Base-by-base conservation (phyloP, 2,113 vertebrate genomes). In the Bubo blakistoni region DNA sequence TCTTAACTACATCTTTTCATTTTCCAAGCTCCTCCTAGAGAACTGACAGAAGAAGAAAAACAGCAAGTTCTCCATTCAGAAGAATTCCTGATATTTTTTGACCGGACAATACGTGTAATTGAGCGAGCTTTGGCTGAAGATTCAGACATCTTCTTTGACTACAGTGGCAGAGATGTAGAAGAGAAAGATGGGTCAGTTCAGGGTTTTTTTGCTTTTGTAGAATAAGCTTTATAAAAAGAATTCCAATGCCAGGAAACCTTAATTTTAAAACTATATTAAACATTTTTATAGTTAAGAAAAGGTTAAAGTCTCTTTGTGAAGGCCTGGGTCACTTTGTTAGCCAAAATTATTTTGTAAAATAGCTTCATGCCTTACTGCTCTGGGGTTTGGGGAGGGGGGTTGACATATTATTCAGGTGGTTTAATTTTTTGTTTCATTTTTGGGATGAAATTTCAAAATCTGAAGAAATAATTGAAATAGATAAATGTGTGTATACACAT, bases 41-140 rank as follows among this genome's bases (percentile, higher is more conserved):
- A 99, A 97, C 97, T 99, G 97, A 99, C 99, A 3, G 99, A 99
- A 96, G 99, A 99, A 98, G 99, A 99, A 97, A 99, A 99, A 92
- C 99, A 99, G 96, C 99, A 99, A 98, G 98, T 99, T 92, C 98
- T 99, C 63, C 99, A 99, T 98, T 99, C 99, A 3, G 99, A 99
- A 65, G 99, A 99, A 96, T 99, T 99, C 93, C 98, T 99, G 97
- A 99, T 99, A 93, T 99, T 99, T 98, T 99, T 99, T 46, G 99
- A 99, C 97, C 98, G 99, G 90, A 99, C 99, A 92, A 99, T 99
- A 95, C 98, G 99, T 38, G 99, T 99, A 81, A 99, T 99, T 97
- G 99, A 99, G 96, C 96, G 99, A 97, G 99, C 99, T 2, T 98
- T 99, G 92, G 99, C 99, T 13, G 99, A 99, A 97, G 99, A 99